A percentile compares a stretch with the other conserved stretches of the same genome.
Evolutionary conservation across 2,888 invertebrate species (phyloP).

Genomic region (Diogma glabrata): DNA sequence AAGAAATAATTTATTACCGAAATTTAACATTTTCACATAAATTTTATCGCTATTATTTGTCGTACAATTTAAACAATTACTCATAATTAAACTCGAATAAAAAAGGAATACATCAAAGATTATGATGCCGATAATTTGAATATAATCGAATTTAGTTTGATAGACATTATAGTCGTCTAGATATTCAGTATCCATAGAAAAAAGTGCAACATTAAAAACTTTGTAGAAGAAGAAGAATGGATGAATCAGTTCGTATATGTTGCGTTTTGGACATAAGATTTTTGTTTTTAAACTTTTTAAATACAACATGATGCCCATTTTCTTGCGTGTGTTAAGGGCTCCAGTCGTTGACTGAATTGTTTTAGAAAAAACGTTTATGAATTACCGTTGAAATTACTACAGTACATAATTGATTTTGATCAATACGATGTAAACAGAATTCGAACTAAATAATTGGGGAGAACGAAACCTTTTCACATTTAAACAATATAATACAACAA

Average conservation of each 20-base stretch:
- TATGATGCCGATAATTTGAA: neutral
- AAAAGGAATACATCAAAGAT: neutral
- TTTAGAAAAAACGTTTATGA: too few species aligned
- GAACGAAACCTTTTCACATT: too few species aligned
- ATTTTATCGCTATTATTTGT: neutral
- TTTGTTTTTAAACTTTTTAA: too few species aligned
- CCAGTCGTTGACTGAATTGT: too few species aligned
- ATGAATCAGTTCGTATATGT: neutral
- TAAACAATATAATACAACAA: too few species aligned
- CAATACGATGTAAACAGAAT: too few species aligned
- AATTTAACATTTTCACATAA: neutral
- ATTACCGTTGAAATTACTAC: too few species aligned
- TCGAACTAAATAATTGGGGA: too few species aligned
- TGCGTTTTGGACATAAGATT: neutral
- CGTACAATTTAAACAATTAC: constrained; percentile 5
- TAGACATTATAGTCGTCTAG: neutral
- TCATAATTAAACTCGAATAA: neutral
- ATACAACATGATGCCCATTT: too few species aligned
- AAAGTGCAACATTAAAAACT: neutral
- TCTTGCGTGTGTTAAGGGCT: too few species aligned
- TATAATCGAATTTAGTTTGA: neutral
- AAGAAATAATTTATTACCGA: constrained; percentile 1
- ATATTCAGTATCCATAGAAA: neutral
- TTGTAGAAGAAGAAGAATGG: constrained; percentile 4
- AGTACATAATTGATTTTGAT: too few species aligned